Evolutionary conservation across 2,888 invertebrate genomes (phyloP), one percentile per base, ranked within the genome.

Genomic region (Panopea generosa): DNA sequence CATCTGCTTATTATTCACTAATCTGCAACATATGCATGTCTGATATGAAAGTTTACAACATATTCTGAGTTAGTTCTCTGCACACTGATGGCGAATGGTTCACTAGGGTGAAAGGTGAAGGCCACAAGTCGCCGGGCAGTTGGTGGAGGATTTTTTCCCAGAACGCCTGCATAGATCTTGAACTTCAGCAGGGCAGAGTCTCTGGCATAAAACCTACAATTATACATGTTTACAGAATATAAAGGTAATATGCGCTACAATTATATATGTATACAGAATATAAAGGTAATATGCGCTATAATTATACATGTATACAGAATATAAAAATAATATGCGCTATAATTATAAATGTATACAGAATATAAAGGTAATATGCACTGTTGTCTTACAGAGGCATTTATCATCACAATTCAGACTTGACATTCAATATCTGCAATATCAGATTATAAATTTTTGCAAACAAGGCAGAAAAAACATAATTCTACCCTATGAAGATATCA

Each of bases 11-110:
- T n/a, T n/a, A n/a, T n/a, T n/a, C n/a, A n/a, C n/a, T n/a, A 57
- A 22, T 62, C 56, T 4, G 72, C 62, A n/a, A 77, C 71, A 61
- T 65, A 56, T 2, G 68, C 71, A 82, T 96, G 95, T 89, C 97
- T 94, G 66, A 99, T 95, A 91, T 99, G 99, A 92, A 99, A 97
- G 93, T 98, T 98, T 56, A 98, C 97, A 73, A 97, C 96, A 92
- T 98, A 99, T 90, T 97, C 97, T 0, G 96, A 95, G 93, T 97
- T 96, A 11, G 97, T 96, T 86, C 98, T 94, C 92, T 99, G 98
- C 9, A 98, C 97, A 89, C 98, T 98, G 82, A 99, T 97, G 9
- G 97, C 96, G 93, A 99, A 97, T 0, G 99, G 99, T 93, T 99
- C 98, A 16, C 96, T 96, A 0, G 99, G 99, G 93, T 99, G 99